Base-by-base conservation (phyloP, 2,113 vertebrate genomes). In the Emydocephalus ijimae region DNA sequence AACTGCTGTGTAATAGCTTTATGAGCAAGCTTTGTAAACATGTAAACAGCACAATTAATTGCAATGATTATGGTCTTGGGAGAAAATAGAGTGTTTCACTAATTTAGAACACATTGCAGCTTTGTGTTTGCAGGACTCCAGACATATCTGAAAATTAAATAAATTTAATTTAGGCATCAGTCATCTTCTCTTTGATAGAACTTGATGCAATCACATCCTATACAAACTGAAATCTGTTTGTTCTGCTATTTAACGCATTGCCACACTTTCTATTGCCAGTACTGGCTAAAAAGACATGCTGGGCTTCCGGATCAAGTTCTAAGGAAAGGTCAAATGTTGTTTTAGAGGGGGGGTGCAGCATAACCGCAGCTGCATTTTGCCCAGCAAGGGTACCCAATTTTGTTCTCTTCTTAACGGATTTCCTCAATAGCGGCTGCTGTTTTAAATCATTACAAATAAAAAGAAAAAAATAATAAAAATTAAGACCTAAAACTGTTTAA, bases 51-150 rank as follows among this genome's bases (percentile, higher is more conserved):
- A 3, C 92, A 26, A 88, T 93, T 91, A 93, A 91, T 93, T 93
- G 90, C 90, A 48, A 89, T 96, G 94, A 96, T 95, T 95, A 95
- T 88, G 74, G 88, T 89, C 74, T 57, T 59, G 81, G 1, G 8
- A 3, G 69, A 54, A 81, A 85, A 55, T 90, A 21, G 18, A 1
- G 45, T 21, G 92, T 94, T 93, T 93, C 85, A 88, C 85, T 94
- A 89, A 92, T 45, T 69, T 21, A 88, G 90, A 91, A 88, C 94
- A 89, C 85, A 90, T 50, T 90, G 89, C 39, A 92, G 86, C 45
- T 64, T 88, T 8, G 1, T 87, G 57, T 11, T 92, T 26, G 39
- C 34, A 91, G 94, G 91, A 1, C 88, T 0, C 0, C 90, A 91
- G 93, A 93, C 61, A 91, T 9, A 21, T 26, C 6, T 3, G 87